Percentiles rank a stretch among this genome's conserved stretches.
phyloP scores from a whole-genome alignment of 2,113 vertebrate genomes.

The Saguinus imperator region DNA sequence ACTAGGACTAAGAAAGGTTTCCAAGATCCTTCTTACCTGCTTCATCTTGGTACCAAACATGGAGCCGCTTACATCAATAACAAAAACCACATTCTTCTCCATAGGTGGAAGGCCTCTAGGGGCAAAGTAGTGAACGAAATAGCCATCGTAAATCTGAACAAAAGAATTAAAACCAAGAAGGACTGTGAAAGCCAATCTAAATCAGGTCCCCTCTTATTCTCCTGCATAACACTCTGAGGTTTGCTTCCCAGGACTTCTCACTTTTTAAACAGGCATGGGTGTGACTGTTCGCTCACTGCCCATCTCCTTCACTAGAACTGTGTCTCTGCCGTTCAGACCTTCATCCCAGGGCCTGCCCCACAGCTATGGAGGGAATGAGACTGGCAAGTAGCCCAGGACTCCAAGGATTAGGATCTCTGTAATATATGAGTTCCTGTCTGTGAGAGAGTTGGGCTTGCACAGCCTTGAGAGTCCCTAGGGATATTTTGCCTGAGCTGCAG shows the following conservation, averaged over 20 bases:
- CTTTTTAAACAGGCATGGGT: background rate
- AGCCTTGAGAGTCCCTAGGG: slow-evolving; percentile 43
- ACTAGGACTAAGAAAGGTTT: background rate
- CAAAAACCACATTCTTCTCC: slow-evolving; percentile 89
- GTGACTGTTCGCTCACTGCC: background rate
- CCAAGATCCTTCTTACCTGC: slow-evolving; percentile 83
- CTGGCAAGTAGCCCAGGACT: slow-evolving; percentile 32
- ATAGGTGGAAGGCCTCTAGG: slow-evolving; percentile 87
- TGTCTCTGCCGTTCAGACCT: slow-evolving; percentile 1
- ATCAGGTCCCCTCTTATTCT: background rate
- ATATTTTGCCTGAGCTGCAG: slow-evolving; percentile 64
- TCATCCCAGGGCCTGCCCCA: background rate
- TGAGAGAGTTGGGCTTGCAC: slow-evolving; percentile 50
- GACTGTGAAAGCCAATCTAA: background rate
- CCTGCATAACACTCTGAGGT: background rate
- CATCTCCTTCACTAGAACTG: background rate
- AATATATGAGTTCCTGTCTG: slow-evolving; percentile 58
- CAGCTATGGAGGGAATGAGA: slow-evolving; percentile 33
- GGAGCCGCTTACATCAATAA: slow-evolving; percentile 89
- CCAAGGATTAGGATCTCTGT: slow-evolving; percentile 54
- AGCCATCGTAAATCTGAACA: slow-evolving; percentile 86
- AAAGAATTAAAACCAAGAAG: background rate
- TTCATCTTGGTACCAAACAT: slow-evolving; percentile 91
- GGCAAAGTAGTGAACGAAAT: slow-evolving; percentile 91
- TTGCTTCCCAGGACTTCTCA: background rate